These are phyloP conservation scores for Lasioglossum marginatum DNA, from an alignment of 2,888 invertebrate genomes.

Conservation along the genomic window DNA sequence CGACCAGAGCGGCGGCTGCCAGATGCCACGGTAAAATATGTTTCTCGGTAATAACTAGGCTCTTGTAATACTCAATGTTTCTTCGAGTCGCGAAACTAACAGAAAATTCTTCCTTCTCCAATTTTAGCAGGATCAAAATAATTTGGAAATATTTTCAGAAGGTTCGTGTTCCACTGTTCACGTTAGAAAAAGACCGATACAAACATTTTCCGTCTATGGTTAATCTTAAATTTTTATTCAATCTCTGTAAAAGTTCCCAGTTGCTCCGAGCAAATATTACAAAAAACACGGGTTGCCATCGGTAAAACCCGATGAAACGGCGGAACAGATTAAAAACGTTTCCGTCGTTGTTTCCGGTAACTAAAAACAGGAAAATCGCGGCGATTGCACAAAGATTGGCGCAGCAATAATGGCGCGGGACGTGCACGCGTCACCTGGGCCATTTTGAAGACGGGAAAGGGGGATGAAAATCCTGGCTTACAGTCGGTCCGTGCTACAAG, in stretches of 20 bases:
- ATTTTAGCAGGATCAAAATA: too few relatives aligned
- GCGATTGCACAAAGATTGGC: not conserved
- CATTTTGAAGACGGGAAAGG: not conserved
- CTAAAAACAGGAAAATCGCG: not conserved
- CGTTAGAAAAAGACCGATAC: too few relatives aligned
- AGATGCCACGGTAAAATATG: not conserved
- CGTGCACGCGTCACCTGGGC: not conserved
- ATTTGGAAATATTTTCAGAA: not conserved
- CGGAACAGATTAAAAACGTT: not conserved
- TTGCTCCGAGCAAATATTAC: not conserved
- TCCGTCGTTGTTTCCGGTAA: not conserved
- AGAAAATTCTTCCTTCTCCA: not conserved
- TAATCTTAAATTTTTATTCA: not conserved
- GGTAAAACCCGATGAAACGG: not conserved
- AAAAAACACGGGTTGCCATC: not conserved
- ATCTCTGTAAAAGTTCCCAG: not conserved
- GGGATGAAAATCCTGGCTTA: slow-evolving; percentile 12
- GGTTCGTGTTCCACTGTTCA: too few relatives aligned
- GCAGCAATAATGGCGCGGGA: not conserved
- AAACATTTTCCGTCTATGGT: not conserved
- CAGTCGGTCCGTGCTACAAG: slow-evolving; percentile 9
- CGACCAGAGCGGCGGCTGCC: not conserved
- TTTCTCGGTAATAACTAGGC: not conserved
- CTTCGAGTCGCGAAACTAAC: not conserved
- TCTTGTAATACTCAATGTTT: not conserved